Evolutionary conservation across 2,888 invertebrate genomes (phyloP), one percentile per base, ranked within the genome.

Genomic region (Parnassius orleans): DNA sequence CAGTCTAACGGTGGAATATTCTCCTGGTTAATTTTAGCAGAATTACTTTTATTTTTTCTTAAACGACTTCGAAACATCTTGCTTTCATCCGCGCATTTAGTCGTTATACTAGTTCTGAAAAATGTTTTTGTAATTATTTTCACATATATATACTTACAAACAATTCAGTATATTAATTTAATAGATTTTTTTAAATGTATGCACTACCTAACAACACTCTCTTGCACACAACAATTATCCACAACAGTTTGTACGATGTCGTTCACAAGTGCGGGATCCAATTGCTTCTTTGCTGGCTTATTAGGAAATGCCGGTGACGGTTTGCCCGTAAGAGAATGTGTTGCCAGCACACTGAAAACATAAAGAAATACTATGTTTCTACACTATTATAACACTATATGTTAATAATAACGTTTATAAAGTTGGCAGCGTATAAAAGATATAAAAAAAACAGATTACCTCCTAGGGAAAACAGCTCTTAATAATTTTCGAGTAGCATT

Each of bases 21-120:
- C 63, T 80, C 80, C 55, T 70, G 69, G 57, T 73, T 71, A 42
- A 67, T 70, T 58, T 58, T 65, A 10, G 43, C 51, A 1, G 60
- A 55, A 14, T 65, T 50, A 10, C 48, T 60, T 53, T 64, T 66
- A 43, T 57, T 57, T 19, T 44, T 50, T 12, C 69, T 69, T 60
- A 71, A 81, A 3, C 83, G 77, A 52, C 74, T 81, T 33, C 88
- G 89, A 52, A 82, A 81, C 93, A 93, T 93, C 80, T 93, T 94
- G 68, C 92, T 92, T 75, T 94, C 94, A 71, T 94, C 93, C 0
- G 93, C 93, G 70, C 93, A 94, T 77, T 93, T 94, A 0, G 93
- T 93, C 24, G 93, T 62, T 42, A 57, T 50, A 48, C 50, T 50
- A 7, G 55, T 80, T 73, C 78, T 79, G 76, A 57, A 70, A 68